Evolutionary conservation across 2,113 vertebrate species (phyloP).

Genomic region (Hipposideros armiger): DNA sequence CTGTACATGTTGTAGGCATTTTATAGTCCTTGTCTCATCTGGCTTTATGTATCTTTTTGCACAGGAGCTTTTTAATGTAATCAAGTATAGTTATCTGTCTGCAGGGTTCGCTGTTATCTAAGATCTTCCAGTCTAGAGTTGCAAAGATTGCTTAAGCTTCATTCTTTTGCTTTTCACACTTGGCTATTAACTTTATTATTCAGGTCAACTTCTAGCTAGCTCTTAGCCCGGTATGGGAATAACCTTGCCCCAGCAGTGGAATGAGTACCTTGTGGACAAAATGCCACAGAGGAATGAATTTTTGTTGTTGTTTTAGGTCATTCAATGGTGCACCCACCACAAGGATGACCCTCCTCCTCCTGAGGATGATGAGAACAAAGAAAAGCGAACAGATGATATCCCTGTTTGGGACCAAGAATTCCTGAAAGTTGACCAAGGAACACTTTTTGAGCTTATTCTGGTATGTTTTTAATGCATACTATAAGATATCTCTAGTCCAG

Average conservation of each 20-base stretch:
- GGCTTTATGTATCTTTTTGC: neutral
- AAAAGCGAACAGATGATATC: slow-evolving; percentile 99
- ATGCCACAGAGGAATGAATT: slow-evolving; percentile 20
- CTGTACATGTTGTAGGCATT: neutral
- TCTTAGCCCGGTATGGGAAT: neutral
- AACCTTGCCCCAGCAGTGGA: slow-evolving; percentile 24
- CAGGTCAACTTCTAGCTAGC: neutral
- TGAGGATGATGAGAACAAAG: slow-evolving; percentile 99
- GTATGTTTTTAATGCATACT: slow-evolving; percentile 86
- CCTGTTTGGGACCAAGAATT: slow-evolving; percentile 99
- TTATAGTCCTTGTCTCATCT: neutral
- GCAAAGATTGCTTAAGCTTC: slow-evolving; percentile 27
- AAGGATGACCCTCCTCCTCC: slow-evolving; percentile 99
- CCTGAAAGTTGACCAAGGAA: slow-evolving; percentile 99
- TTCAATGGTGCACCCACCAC: slow-evolving; percentile 99
- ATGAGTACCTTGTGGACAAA: slow-evolving; percentile 1
- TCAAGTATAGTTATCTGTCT: neutral
- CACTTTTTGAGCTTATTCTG: slow-evolving; percentile 99
- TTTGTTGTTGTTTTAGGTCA: slow-evolving; percentile 90
- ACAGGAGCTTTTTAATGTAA: slow-evolving; percentile 40
- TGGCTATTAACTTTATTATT: slow-evolving; percentile 24
- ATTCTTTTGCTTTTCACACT: slow-evolving; percentile 48
- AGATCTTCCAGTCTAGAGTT: neutral
- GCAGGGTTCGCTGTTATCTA: neutral
- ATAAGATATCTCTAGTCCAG: neutral